Evolutionary conservation across 2,113 vertebrate genomes (phyloP).

Genomic region (Pedetes capensis): DNA sequence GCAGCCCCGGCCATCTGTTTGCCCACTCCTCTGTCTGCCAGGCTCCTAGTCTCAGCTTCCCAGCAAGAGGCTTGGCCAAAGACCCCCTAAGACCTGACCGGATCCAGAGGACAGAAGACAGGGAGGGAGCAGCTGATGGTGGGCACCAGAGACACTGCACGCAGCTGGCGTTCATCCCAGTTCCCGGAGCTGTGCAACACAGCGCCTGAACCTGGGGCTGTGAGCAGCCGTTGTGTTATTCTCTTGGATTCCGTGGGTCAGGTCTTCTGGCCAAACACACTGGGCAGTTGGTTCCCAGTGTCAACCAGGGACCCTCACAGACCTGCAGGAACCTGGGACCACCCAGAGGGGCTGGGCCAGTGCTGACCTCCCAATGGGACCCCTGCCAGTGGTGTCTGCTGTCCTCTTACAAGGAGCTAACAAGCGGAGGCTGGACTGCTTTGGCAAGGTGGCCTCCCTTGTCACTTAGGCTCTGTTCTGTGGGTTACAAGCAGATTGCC

Average conservation of each 20-base stretch:
- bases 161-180: background rate
- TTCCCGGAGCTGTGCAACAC: background rate
- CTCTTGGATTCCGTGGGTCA: background rate
- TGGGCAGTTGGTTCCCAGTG: background rate
- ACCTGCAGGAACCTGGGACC: background rate
- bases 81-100: no score
- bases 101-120: background rate
- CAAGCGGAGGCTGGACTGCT: background rate
- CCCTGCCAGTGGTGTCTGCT: background rate
- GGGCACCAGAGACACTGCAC: background rate
- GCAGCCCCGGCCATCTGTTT: background rate
- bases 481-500: background rate
- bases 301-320: background rate
- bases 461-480: background rate
- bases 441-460: background rate
- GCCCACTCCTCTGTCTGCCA: background rate
- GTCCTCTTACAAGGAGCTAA: no score
- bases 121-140: rapidly evolving
- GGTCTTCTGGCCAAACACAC: background rate
- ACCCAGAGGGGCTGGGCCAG: background rate
- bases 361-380: rapidly evolving
- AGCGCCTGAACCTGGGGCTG: background rate
- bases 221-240: rapidly evolving
- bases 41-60: background rate
- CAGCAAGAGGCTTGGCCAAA: background rate